Base-by-base conservation (phyloP, 2,797 vertebrate genomes). In the Leucoraja ocellata region DNA sequence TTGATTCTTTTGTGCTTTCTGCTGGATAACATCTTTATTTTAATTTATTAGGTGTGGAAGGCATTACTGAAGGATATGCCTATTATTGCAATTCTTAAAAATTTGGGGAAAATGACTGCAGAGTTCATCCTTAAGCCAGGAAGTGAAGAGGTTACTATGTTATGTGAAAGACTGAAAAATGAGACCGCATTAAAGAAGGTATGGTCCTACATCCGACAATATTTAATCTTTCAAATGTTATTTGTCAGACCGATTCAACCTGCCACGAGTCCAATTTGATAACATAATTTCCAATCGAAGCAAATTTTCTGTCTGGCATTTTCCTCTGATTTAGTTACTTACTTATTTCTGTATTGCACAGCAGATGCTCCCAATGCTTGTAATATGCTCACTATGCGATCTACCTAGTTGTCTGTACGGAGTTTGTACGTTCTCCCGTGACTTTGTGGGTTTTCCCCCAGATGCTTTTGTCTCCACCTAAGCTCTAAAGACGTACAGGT, bases 31-130 rank as follows among this genome's bases (percentile, higher is more conserved):
- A 63, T 54, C 13, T 83, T 54, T 74, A 23, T 23, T 92, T 93
- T 92, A 0, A 36, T 25, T 0, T 36, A 68, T 73, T 94, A 99
- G 98, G 96, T 99, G 21, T 99, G 98, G 98, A 98, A 96, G 93
- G 97, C 97, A 73, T 96, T 99, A 95, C 94, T 99, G 93, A 98
- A 97, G 95, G 98, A 99, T 58, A 99, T 99, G 97, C 96, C 98
- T 58, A 93, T 99, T 93, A 96, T 96, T 61, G 96, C 96, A 5
- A 80, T 98, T 94, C 93, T 99, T 83, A 97, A 95, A 94, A 97
- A 97, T 94, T 95, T 99, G 93, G 98, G 98, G 88, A 99, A 97
- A 94, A 97, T 99, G 97, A 97, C 98, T 0, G 96, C 97, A 90
- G 97, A 97, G 94, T 96, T 96, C 93, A 95, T 99, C 76, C 97